Percentiles rank a stretch among this genome's conserved stretches.
Conservation (phyloP, 2,113 vertebrate genomes). For the Bufo gargarizans region DNA sequence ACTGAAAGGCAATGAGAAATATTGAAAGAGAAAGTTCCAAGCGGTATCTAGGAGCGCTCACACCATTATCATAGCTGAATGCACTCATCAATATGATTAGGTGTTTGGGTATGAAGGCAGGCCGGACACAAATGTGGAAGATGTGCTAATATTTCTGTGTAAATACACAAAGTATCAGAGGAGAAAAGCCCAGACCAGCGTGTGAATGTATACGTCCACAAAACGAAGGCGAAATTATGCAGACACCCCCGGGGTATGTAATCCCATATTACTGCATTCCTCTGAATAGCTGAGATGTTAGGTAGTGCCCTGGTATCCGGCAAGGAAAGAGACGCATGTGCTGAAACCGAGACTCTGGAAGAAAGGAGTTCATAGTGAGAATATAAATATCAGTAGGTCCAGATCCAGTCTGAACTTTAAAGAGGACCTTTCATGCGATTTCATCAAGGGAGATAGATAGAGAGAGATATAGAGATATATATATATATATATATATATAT, state of each 20-base stretch:
- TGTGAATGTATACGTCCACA: background rate
- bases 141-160: background rate
- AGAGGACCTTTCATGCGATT: too few relatives aligned
- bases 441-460: too few relatives aligned
- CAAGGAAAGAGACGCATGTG: background rate
- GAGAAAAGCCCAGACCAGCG: background rate
- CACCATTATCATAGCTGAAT: too few relatives aligned
- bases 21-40: too few relatives aligned
- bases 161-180: background rate
- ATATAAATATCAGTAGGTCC: background rate
- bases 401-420: too few relatives aligned
- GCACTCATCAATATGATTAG: too few relatives aligned
- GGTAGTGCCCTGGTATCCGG: background rate
- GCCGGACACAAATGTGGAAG: background rate
- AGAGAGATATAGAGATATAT: too few relatives aligned
- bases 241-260: constrained; percentile 24
- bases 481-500: too few relatives aligned
- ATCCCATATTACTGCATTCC: constrained; percentile 45
- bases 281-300: background rate
- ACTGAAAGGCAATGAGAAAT: too few relatives aligned
- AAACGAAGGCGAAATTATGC: background rate
- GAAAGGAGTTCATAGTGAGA: background rate
- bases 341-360: background rate
- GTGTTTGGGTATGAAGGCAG: background rate
- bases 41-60: too few relatives aligned